Evolutionary conservation across 2,113 vertebrate species (phyloP), one percentile per base, ranked within the genome.

Genomic region (Urocynchramus pylzowi): DNA sequence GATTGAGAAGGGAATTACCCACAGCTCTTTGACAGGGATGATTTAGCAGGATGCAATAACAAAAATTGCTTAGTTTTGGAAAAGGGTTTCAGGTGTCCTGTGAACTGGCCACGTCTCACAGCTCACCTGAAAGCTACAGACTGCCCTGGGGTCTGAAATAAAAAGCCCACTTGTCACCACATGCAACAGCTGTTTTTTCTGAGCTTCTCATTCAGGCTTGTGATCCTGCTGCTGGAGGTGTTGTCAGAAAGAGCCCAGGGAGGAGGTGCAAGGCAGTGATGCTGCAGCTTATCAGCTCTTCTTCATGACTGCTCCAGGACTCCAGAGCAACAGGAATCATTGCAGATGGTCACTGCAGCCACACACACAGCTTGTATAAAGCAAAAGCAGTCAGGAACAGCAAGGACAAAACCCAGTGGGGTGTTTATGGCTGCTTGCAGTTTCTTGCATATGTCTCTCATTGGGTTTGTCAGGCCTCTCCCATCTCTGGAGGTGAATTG

Each of bases 351-450:
- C 41, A 4, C 31, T 84, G 54, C 77, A 73, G 53, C 77, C 31
- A 8, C 1, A 0, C 16, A 23, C 12, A 4, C 19, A 45, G 27
- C 23, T 45, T 19, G 41, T 10, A 5, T 11, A 18, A 61, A 42
- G 24, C 47, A 57, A 69, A 82, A 90, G 17, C 67, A 80, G 47
- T 37, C 44, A 11, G 67, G 68, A 54, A 27, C 20, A 42, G 28
- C 63, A 71, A 81, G 44, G 73, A 37, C 20, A 64, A 80, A 89
- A 35, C 10, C 24, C 28, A 63, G 0, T 0, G 0, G 10, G 4
- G 13, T 35, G 31, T 31, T 85, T 3, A 5, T 61, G 65, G 19
- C 56, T 78, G 1, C 47, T 61, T 61, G 31, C 21, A 41, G 44
- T 54, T 77, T 69, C 50, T 81, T 74, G 19, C 18, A 8, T 35